Base-by-base conservation (phyloP, 2,888 invertebrate species). In the Idaea biselata region DNA sequence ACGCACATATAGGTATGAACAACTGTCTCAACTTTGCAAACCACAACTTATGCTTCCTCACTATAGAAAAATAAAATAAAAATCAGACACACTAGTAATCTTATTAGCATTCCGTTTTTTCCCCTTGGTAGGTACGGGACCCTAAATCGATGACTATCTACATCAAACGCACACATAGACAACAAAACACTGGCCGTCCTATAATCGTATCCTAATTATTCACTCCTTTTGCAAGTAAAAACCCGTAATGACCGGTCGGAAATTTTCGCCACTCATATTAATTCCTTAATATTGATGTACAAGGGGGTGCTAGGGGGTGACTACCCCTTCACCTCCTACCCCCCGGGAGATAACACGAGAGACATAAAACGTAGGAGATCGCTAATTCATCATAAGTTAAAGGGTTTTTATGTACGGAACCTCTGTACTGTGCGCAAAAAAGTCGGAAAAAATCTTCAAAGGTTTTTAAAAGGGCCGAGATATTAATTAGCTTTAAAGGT, bases 371-470 rank as follows among this genome's bases (percentile, higher is more conserved):
- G 89, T 87, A 91, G 89, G 88, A 91, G 90, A 91, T 91, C 90
- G 92, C 92, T 92, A 92, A 92, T 92, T 91, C 92, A 92, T 92
- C 92, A 92, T 92, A 92, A 92, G 91, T 92, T 92, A 91, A 92
- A 92, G 92, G 92, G 91, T 91, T 91, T 91, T 91, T 92, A 91
- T 88, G 89, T 88, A 86, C 86, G 77, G 74, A 81, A 82, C 81
- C 80, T 80, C 78, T 88, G 88, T 89, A 88, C 81, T 78, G 83
- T 79, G 68, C 69, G 84, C 86, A 89, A 90, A 91, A 88, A 90
- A 87, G 79, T 79, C 56, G 18, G 77, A 83, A 87, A 86, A 88
- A 86, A 83, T 81, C 83, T 82, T 81, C 83, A 84, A 84, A 85
- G 84, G 78, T 78, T 80, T 44, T 18, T 17, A 81, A 84, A 77